Evolutionary conservation across 2,797 vertebrate genomes (phyloP).

Genomic region (Heliangelus exortis): DNA sequence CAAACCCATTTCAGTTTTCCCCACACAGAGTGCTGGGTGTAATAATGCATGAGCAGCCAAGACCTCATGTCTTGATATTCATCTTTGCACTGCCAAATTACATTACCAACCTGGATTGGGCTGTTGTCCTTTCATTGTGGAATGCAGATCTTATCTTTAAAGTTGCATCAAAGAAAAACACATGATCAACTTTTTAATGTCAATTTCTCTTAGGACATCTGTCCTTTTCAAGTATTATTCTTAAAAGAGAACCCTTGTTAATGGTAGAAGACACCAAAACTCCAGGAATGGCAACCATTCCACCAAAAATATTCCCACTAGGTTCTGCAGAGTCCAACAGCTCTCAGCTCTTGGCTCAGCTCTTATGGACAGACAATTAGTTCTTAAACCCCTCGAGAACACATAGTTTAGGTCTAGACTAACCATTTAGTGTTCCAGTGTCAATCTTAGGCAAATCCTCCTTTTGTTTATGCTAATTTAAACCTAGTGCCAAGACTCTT

Average conservation of each 20-base stretch:
- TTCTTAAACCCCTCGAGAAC: neutral
- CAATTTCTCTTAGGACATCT: neutral
- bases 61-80: neutral
- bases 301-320: neutral
- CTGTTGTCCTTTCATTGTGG: neutral
- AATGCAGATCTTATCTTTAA: neutral
- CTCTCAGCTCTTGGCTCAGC: neutral
- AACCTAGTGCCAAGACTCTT: neutral
- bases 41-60: neutral
- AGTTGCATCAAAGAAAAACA: neutral
- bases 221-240: neutral
- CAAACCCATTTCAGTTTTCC: neutral
- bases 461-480: neutral
- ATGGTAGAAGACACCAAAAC: neutral
- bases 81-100: neutral
- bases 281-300: neutral
- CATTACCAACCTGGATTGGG: neutral
- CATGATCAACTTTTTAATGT: neutral
- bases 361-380: neutral
- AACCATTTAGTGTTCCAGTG: neutral
- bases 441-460: neutral
- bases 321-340: neutral
- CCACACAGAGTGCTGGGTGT: neutral
- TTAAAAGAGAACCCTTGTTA: neutral
- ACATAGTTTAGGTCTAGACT: neutral